Base-by-base conservation (phyloP, 1,140 invertebrate genomes). In the Adoxophyes honmai region DNA sequence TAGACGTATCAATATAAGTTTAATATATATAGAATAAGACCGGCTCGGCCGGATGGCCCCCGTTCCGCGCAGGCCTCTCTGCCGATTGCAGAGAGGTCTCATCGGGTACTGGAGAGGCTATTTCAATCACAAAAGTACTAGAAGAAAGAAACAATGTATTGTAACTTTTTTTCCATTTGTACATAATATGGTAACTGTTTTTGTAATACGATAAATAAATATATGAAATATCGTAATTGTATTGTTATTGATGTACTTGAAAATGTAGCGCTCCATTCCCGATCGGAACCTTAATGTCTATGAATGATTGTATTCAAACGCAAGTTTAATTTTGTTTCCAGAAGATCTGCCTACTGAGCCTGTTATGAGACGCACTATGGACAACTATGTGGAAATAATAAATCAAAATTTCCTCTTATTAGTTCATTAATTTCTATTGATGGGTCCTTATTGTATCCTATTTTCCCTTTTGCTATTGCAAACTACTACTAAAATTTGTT, bases 51-150 rank as follows among this genome's bases (percentile, higher is more conserved):
- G 85, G 81, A 86, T 88, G 85, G 85, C 83, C 82, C 81, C 82
- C 86, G 79, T 87, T 88, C 85, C 84, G 79, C 80, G 76, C 66
- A 80, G 78, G 73, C 89, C 86, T 73, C 85, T 86, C 75, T 86
- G 84, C 81, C 74, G 81, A 88, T 84, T 92, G 89, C 85, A 90
- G 86, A 93, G 91, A 90, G 91, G 91, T 91, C 92, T 93, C 90
- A 92, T 94, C 90, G 93, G 93, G 84, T 92, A 91, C 90, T 94
- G 93, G 93, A 93, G 90, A 90, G 93, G 93, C 86, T 94, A 92
- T 92, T 94, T 93, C 90, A 94, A 93, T 92, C 90, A 92, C 89
- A 94, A 93, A 90, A 91, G 91, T 88, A 92, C 91, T 89, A 91
- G 93, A 89, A 91, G 92, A 48, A 48, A 48, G 86, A 92, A 92